Conservation (phyloP, 2,888 invertebrate species). For the Agrotis puta region DNA sequence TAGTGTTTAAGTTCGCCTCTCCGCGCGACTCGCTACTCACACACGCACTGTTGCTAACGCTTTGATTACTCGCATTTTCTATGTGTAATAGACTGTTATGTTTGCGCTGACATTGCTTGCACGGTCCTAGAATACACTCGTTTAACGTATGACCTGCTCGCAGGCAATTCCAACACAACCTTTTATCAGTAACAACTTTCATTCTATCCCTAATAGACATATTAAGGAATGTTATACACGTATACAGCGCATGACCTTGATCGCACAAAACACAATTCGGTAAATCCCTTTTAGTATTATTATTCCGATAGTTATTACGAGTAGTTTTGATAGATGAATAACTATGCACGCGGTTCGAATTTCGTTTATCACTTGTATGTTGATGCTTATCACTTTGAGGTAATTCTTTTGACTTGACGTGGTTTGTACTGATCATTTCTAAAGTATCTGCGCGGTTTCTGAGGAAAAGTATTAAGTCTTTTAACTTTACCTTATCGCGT, state of each 20-base stretch:
- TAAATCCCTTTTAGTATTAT: not conserved
- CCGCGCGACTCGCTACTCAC: constrained; percentile 2
- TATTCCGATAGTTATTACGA: not conserved
- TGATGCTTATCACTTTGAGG: not conserved
- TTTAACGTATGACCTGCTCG: constrained; percentile 12
- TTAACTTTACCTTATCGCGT: constrained; percentile 2
- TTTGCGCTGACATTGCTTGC: constrained; percentile 11
- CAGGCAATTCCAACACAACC: constrained; percentile 17
- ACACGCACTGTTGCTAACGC: not conserved
- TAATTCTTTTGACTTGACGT: not conserved
- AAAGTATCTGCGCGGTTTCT: constrained; percentile 2
- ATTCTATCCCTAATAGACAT: not conserved
- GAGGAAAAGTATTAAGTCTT: constrained; percentile 2
- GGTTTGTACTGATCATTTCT: constrained; percentile 5
- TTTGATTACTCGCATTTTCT: not conserved
- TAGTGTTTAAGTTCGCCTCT: not conserved
- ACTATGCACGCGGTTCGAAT: not conserved
- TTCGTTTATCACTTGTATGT: constrained; percentile 2
- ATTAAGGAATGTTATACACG: constrained; percentile 8
- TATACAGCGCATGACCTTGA: constrained; percentile 12
- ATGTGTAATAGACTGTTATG: constrained; percentile 17
- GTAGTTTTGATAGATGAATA: not conserved
- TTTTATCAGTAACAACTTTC: constrained; percentile 14
- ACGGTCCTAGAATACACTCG: constrained; percentile 4
- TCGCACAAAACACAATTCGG: not conserved